A percentile compares a stretch with the other conserved stretches of the same genome.
phyloP scores from a whole-genome alignment of 2,888 invertebrate species.

The Caenorhabditis sp. region DNA sequence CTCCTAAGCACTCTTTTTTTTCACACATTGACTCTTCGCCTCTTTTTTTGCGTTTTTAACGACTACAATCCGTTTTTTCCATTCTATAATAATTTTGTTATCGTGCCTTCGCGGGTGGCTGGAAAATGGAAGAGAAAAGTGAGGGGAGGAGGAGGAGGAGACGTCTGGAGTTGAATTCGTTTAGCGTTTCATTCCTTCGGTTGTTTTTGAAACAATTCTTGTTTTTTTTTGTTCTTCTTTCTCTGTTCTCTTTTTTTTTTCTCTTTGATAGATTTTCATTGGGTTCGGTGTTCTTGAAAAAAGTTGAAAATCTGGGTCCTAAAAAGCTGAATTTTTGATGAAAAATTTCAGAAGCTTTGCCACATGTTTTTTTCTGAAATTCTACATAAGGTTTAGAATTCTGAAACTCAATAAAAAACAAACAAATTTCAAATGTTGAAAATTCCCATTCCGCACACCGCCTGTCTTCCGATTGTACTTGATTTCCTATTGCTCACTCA shows the following conservation, averaged over 20 bases:
- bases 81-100: conserved; percentile 49
- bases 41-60: not conserved
- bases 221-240: conserved; percentile 4
- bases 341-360: too few relatives aligned
- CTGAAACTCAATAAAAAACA: too few relatives aligned
- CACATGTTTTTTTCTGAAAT: too few relatives aligned
- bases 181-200: conserved; percentile 27
- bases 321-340: too few relatives aligned
- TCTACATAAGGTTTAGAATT: too few relatives aligned
- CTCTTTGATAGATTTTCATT: not conserved
- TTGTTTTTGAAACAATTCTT: conserved; percentile 21
- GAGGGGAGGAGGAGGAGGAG: not conserved
- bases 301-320: too few relatives aligned
- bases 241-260: not conserved
- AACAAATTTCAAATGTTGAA: too few relatives aligned
- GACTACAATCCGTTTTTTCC: conserved; percentile 27
- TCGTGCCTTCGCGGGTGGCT: conserved; percentile 10
- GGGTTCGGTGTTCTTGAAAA: not conserved
- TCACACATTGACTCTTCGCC: conserved; percentile 3
- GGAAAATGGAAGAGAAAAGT: not conserved
- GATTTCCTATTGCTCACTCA: not conserved
- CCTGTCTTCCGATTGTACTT: not conserved
- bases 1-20: conserved; percentile 27
- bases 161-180: conserved; percentile 41
- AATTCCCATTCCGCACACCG: too few relatives aligned